Conservation (phyloP, 1,140 invertebrate genomes). For the Bombus consobrinus region DNA sequence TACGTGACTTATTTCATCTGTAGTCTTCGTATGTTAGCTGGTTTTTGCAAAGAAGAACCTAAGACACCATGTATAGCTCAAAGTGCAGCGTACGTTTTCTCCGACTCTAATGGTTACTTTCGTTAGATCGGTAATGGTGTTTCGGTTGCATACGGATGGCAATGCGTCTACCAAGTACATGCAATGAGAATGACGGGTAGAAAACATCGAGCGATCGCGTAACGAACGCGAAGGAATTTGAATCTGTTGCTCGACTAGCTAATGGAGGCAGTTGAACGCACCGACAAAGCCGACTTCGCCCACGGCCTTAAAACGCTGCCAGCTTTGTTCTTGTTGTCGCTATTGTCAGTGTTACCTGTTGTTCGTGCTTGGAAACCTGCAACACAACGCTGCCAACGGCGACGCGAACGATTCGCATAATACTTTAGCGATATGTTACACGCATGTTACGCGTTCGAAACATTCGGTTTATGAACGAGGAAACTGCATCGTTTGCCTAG, state of each 20-base stretch:
- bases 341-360: background rate
- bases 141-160: constrained; percentile 1
- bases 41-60: background rate
- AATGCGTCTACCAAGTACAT: background rate
- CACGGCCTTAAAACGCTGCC: background rate
- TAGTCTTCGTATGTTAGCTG: too few species aligned
- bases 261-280: background rate
- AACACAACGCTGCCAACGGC: background rate
- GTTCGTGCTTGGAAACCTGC: background rate
- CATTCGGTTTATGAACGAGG: background rate
- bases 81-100: constrained; percentile 7
- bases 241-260: background rate
- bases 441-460: background rate
- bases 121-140: constrained; percentile 20
- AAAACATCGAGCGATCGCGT: background rate
- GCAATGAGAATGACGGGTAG: background rate
- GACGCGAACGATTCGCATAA: background rate
- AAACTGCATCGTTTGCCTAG: background rate
- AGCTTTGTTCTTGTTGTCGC: background rate
- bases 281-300: constrained; percentile 17
- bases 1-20: too few species aligned
- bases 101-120: constrained; percentile 17
- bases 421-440: background rate
- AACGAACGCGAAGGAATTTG: background rate
- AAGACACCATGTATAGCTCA: background rate